Evolutionary conservation across 1,140 invertebrate species (phyloP).

Genomic region (Oscheius sp.): DNA sequence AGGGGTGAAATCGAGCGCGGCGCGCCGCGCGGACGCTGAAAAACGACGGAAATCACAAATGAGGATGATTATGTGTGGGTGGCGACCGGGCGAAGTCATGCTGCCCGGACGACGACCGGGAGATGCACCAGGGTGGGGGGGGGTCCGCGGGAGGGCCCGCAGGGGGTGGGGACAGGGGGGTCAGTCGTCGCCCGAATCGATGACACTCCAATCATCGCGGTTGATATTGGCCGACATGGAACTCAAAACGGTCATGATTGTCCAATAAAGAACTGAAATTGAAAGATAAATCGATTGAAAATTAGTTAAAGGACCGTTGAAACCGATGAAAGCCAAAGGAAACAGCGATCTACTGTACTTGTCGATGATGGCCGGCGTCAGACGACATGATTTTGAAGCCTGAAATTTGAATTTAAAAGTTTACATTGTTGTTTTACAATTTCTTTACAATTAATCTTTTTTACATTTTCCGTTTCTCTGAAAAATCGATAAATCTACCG

Average conservation of each 20-base stretch:
- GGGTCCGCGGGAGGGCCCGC: slow-evolving; percentile 11
- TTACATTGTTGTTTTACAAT: no score
- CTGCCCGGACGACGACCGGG: slow-evolving; percentile 4
- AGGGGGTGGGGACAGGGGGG: background rate
- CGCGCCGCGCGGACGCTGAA: background rate
- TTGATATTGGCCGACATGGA: slow-evolving; percentile 12
- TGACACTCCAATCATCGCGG: slow-evolving; percentile 18
- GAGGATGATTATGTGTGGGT: background rate
- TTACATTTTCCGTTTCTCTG: no score
- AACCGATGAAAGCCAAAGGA: slow-evolving; percentile 85
- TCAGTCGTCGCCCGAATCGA: slow-evolving; percentile 24
- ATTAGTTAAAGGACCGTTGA: slow-evolving; percentile 69
- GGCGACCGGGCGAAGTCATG: background rate
- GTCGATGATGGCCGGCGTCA: slow-evolving; percentile 84
- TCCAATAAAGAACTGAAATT: slow-evolving; percentile 44
- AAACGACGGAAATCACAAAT: slow-evolving; percentile 17
- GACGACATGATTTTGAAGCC: slow-evolving; percentile 29
- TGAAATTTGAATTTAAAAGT: no score
- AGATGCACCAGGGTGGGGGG: slow-evolving; percentile 2
- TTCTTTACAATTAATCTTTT: no score
- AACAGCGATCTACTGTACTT: slow-evolving; percentile 93
- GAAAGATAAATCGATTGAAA: background rate
- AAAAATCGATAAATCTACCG: no score
- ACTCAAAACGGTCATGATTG: slow-evolving; percentile 41
- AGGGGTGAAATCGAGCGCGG: no score